Evolutionary conservation across 2,113 vertebrate genomes (phyloP).

Genomic region (Ardeotis arabs): DNA sequence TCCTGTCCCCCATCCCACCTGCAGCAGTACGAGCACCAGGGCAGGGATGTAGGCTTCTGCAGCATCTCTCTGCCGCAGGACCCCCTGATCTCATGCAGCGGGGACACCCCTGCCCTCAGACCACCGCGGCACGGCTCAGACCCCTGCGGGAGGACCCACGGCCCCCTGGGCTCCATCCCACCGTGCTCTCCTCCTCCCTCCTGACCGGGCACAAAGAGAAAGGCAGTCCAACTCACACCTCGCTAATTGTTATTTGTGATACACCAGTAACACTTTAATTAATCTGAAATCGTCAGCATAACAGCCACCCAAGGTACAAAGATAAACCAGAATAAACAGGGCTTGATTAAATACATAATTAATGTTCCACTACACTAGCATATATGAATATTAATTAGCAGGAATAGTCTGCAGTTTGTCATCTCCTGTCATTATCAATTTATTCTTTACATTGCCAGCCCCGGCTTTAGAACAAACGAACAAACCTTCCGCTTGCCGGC

Average conservation of each 20-base stretch:
- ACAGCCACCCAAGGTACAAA: conserved; percentile 65
- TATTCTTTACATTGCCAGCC: conserved; percentile 37
- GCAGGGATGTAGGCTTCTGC: not conserved
- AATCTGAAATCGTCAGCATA: conserved; percentile 54
- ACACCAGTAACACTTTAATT: conserved; percentile 72
- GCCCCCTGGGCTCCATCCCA: not conserved
- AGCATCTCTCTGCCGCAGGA: accelerated
- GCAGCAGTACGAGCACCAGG: accelerated
- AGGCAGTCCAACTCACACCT: conserved; percentile 26
- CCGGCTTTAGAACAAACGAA: not conserved
- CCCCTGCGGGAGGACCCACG: not conserved
- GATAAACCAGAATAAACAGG: conserved; percentile 68
- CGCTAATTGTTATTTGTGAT: conserved; percentile 70
- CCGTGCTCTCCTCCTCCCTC: not conserved
- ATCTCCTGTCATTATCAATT: conserved; percentile 58
- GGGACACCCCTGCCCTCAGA: not conserved
- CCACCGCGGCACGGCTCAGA: accelerated
- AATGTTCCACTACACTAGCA: conserved; percentile 57
- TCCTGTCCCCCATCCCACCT: not conserved
- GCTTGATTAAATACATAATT: conserved; percentile 77
- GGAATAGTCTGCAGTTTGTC: not conserved
- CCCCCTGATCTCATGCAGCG: accelerated
- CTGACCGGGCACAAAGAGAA: not conserved
- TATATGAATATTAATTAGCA: conserved; percentile 66
- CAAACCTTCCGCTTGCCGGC: not conserved